Conservation (phyloP, 1,140 invertebrate species). For the Platyura marginata region DNA sequence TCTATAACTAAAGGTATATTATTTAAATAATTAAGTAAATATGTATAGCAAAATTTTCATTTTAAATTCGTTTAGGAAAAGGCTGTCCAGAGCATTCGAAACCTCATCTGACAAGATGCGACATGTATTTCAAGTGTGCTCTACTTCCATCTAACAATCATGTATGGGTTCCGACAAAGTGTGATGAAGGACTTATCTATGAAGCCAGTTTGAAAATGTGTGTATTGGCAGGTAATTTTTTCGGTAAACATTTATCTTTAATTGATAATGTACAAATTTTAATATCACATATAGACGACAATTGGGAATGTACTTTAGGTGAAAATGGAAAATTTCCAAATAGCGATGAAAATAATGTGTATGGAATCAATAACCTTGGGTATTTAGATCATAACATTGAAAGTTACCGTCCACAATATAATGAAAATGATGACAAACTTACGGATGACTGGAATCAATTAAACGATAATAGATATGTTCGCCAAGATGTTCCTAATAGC, state of each 20-base stretch:
- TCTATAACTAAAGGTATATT: too few relatives aligned
- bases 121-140: slow-evolving; percentile 29
- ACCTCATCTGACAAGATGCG: slow-evolving; percentile 28
- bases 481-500: too few relatives aligned
- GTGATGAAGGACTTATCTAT: slow-evolving; percentile 28
- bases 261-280: background rate
- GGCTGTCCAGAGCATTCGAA: slow-evolving; percentile 27
- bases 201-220: slow-evolving; percentile 27
- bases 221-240: slow-evolving; percentile 25
- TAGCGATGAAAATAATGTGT: slow-evolving; percentile 3
- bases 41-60: too few relatives aligned
- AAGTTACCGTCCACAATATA: background rate
- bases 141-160: slow-evolving; percentile 25
- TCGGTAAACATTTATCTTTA: too few relatives aligned
- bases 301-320: slow-evolving; percentile 19
- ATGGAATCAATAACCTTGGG: slow-evolving; percentile 1
- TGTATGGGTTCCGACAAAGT: slow-evolving; percentile 30
- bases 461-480: slow-evolving; percentile 19
- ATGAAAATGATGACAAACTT: slow-evolving; percentile 1
- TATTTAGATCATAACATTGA: background rate
- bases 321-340: background rate
- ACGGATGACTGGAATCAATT: slow-evolving; percentile 2
- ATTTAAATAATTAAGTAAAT: too few relatives aligned
- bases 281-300: slow-evolving; percentile 9
- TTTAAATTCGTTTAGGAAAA: slow-evolving; percentile 18